Evolutionary conservation across 2,797 vertebrate genomes (phyloP), one percentile per base, ranked within the genome.

Genomic region (Scolopax rusticola): DNA sequence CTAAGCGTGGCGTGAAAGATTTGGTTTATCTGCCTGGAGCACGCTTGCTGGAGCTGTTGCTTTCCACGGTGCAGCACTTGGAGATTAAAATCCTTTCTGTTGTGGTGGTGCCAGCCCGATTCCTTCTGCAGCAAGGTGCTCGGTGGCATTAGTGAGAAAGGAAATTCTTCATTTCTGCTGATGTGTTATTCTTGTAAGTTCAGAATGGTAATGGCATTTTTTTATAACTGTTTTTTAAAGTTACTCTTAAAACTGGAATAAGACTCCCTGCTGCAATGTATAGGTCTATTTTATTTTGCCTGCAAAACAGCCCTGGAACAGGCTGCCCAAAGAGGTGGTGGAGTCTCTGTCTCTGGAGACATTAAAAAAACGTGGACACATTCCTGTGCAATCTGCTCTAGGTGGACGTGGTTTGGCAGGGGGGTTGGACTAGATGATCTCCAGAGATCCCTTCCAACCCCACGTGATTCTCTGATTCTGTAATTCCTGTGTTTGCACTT

Each of bases 61-160:
- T 93, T 93, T 89, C 53, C 64, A 77, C 32, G 43, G 24, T 28
- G 60, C 53, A 85, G 33, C 4, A 2, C 45, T 50, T 80, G 38
- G 50, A 75, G 75, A 61, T 93, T 54, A 83, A 90, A 77, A 54
- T 74, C 27, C 78, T 80, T 89, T 91, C 70, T 90, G 64, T 77
- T 80, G 68, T 86, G 74, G 64, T 75, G 23, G 8, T 87, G 68
- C 81, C 53, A 47, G 50, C 92, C 91, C 69, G 68, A 4, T 86
- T 91, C 18, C 38, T 81, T 63, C 57, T 90, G 84, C 77, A 65
- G 40, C 75, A 45, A 84, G 61, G 61, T 91, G 51, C 53, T 33
- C n/a, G 28, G 54, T 76, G 83, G 54, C 43, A 27, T 64, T 76
- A 75, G 28, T 6, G 28, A 82, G 64, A 64, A 85, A 60, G 67